phyloP scores from a whole-genome alignment of 2,888 invertebrate genomes.

The Sialis fuliginosa region DNA sequence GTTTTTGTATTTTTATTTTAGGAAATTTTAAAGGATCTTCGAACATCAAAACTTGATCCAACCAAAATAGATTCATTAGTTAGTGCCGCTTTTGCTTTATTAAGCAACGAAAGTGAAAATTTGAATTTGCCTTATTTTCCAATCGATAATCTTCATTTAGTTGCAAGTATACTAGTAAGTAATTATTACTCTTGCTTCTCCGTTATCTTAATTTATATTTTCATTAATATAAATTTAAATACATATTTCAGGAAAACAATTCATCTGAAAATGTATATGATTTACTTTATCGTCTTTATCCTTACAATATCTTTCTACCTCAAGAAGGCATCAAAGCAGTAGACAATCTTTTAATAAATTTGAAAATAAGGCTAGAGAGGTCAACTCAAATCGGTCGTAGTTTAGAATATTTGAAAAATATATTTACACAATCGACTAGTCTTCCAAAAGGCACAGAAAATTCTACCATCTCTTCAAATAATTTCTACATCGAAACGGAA shows the following conservation, averaged over 20 bases:
- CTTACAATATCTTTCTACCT: conserved; percentile 61
- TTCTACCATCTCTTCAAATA: conserved; percentile 5
- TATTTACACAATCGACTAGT: not conserved
- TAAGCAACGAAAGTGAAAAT: conserved; percentile 50
- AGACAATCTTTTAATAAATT: conserved; percentile 46
- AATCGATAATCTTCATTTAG: conserved; percentile 52
- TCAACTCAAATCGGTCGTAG: not conserved
- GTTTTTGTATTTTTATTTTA: conserved; percentile 15
- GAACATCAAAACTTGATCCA: conserved; percentile 31
- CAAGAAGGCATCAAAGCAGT: conserved; percentile 59
- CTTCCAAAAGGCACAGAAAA: conserved; percentile 3
- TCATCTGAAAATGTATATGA: conserved; percentile 47
- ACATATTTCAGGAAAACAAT: conserved; percentile 43
- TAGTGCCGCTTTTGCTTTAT: conserved; percentile 62
- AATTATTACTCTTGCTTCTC: conserved; percentile 1
- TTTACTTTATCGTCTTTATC: conserved; percentile 63
- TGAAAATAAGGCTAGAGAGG: conserved; percentile 26
- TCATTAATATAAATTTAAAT: not conserved
- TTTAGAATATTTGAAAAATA: conserved; percentile 1
- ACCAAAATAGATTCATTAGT: conserved; percentile 44
- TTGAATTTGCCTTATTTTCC: conserved; percentile 83
- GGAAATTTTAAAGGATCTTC: conserved; percentile 37
- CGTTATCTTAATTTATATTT: not conserved
- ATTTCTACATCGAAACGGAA: conserved; percentile 44
- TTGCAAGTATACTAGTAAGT: conserved; percentile 48